Conservation (phyloP, 2,797 vertebrate species). For the Menidia menidia region DNA sequence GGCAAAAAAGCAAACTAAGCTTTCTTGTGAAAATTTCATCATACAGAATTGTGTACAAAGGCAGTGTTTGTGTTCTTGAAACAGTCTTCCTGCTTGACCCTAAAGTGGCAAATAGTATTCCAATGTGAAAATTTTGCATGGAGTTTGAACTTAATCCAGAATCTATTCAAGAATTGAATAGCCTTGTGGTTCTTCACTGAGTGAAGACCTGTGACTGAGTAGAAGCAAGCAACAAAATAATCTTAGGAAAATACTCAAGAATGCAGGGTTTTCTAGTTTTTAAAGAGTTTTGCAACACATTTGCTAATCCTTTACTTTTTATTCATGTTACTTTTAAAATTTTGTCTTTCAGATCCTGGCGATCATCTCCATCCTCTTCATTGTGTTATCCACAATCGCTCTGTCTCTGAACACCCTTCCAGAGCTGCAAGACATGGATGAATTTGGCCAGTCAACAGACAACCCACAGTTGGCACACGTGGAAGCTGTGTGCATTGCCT, state of each 20-base stretch:
- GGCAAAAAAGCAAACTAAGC: not conserved
- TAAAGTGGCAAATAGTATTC: too few relatives aligned
- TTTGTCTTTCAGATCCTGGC: slow-evolving; percentile 93
- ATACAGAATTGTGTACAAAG: too few relatives aligned
- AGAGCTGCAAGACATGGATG: slow-evolving; percentile 94
- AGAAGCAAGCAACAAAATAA: too few relatives aligned
- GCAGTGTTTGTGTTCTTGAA: not conserved
- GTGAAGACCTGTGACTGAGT: too few relatives aligned
- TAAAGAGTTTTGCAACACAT: not conserved
- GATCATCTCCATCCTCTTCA: slow-evolving; percentile 99
- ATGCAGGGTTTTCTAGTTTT: not conserved
- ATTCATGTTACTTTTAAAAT: slow-evolving; percentile 31
- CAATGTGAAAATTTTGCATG: too few relatives aligned
- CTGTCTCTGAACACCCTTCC: slow-evolving; percentile 99
- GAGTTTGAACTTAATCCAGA: not conserved
- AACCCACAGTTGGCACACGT: slow-evolving; percentile 97
- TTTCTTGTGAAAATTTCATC: too few relatives aligned
- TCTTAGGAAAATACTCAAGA: too few relatives aligned
- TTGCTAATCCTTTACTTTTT: slow-evolving; percentile 14
- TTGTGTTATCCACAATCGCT: slow-evolving; percentile 98
- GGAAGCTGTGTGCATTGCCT: slow-evolving; percentile 97
- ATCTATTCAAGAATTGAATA: not conserved
- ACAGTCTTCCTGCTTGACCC: not conserved
- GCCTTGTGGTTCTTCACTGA: too few relatives aligned
- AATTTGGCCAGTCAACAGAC: slow-evolving; percentile 94